Conservation (phyloP, 1,140 invertebrate genomes). For the Hycleus phaleratus region DNA sequence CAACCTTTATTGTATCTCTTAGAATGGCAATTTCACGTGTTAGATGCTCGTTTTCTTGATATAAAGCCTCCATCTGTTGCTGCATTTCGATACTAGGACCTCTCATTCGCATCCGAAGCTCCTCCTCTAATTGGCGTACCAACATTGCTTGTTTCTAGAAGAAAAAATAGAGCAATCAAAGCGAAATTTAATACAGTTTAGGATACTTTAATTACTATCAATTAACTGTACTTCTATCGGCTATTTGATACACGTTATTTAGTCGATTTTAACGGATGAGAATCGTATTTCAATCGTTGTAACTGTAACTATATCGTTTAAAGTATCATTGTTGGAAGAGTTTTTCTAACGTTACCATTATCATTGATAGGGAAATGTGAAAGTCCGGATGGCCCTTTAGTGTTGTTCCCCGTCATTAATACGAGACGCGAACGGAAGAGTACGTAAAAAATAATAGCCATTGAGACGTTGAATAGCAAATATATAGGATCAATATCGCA, state of each 20-base stretch:
- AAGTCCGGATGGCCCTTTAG: too few species aligned
- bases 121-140: constrained; percentile 88
- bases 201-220: background rate
- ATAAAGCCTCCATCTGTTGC: constrained; percentile 85
- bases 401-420: too few species aligned
- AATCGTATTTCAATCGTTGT: too few species aligned
- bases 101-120: constrained; percentile 74
- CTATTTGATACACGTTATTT: background rate
- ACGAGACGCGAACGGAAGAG: too few species aligned
- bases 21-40: constrained; percentile 91
- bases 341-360: too few species aligned
- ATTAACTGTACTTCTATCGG: background rate
- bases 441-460: too few species aligned
- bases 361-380: too few species aligned
- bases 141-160: constrained; percentile 91
- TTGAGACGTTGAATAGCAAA: too few species aligned
- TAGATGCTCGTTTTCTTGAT: constrained; percentile 90
- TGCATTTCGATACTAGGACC: constrained; percentile 83
- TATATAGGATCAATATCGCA: too few species aligned
- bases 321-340: too few species aligned
- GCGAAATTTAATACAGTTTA: background rate
- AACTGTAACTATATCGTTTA: too few species aligned
- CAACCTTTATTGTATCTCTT: constrained; percentile 87
- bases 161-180: background rate
- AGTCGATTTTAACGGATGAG: background rate